A percentile compares a stretch with the other conserved stretches of the same genome.
Conservation (phyloP, 2,113 vertebrate species). For the Cavia aperea region DNA sequence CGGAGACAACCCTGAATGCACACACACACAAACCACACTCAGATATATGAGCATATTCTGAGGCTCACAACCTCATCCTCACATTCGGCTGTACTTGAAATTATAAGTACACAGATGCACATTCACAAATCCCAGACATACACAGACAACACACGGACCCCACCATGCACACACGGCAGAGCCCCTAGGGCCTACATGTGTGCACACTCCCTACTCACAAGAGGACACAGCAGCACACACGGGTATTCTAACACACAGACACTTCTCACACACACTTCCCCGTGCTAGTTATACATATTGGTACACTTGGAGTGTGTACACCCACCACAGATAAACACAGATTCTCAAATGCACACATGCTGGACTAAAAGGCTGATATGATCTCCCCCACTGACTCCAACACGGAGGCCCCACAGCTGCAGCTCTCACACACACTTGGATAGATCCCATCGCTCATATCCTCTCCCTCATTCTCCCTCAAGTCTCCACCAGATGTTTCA, state of each 20-base stretch:
- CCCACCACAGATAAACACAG: not conserved
- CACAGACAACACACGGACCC: not conserved
- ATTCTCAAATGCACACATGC: constrained; percentile 8
- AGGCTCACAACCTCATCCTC: not conserved
- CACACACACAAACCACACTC: not conserved
- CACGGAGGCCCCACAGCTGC: constrained; percentile 32
- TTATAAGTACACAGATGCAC: not conserved
- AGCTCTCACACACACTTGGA: constrained; percentile 10
- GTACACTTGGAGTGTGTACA: not conserved
- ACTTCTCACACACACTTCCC: not conserved
- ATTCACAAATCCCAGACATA: not conserved
- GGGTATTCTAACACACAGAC: not conserved
- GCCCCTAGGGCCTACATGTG: not conserved
- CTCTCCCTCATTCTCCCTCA: constrained; percentile 34
- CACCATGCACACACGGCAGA: not conserved
- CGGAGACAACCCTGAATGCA: not conserved
- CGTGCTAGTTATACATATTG: not conserved
- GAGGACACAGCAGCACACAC: not conserved
- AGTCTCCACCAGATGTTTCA: constrained; percentile 69
- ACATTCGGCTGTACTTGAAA: not conserved
- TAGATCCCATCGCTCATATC: constrained; percentile 35
- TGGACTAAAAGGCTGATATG: not conserved
- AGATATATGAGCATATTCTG: not conserved
- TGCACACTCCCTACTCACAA: not conserved
- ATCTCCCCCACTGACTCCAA: not conserved